phyloP scores from a whole-genome alignment of 2,888 invertebrate genomes.

The Galeruca laticollis region DNA sequence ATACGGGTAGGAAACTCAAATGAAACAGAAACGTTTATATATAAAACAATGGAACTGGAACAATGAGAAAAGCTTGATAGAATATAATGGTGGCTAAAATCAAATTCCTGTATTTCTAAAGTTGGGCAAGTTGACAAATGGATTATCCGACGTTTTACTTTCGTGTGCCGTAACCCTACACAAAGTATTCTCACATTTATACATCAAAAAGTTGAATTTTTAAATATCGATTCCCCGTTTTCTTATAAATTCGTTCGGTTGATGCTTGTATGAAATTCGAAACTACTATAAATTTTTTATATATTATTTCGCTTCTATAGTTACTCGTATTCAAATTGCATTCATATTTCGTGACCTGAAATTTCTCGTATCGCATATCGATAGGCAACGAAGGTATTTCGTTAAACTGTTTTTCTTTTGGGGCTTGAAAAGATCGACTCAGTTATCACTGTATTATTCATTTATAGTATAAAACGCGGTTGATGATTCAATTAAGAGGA shows the following conservation, averaged over 20 bases:
- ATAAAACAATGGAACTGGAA: conserved; percentile 27
- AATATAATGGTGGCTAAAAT: conserved; percentile 36
- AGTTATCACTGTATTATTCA: too few relatives aligned
- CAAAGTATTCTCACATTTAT: background rate
- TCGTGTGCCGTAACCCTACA: conserved; percentile 16
- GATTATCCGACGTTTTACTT: conserved; percentile 33
- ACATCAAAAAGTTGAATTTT: background rate
- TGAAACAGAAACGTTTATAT: background rate
- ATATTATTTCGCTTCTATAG: conserved; percentile 19
- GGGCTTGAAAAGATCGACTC: background rate
- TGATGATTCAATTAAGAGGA: too few relatives aligned
- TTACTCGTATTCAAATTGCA: conserved; percentile 19
- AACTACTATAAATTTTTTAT: background rate
- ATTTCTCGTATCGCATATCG: conserved; percentile 9
- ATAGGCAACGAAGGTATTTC: background rate
- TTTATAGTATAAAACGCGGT: too few relatives aligned
- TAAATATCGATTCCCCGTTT: background rate
- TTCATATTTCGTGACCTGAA: conserved; percentile 20
- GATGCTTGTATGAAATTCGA: background rate
- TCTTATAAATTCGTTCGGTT: background rate
- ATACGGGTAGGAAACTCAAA: too few relatives aligned
- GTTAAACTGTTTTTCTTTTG: background rate
- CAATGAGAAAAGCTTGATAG: conserved; percentile 33
- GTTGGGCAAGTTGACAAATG: conserved; percentile 31
- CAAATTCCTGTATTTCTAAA: conserved; percentile 33